phyloP scores from a whole-genome alignment of 2,888 invertebrate genomes.

The Melikaiella ostensackeni region DNA sequence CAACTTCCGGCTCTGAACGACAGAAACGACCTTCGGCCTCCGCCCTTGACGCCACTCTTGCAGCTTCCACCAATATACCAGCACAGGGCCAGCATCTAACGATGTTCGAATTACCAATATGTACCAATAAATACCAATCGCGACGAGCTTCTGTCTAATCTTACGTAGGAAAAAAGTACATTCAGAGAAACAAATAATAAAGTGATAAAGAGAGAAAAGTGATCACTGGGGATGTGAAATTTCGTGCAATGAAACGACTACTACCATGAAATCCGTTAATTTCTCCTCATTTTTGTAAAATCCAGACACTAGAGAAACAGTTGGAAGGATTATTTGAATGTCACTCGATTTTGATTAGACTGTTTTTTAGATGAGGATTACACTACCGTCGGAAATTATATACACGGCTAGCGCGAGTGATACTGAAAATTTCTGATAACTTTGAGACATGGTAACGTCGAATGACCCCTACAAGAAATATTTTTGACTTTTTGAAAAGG shows the following conservation, averaged over 20 bases:
- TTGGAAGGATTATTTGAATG: background rate
- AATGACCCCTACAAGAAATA: too few species aligned
- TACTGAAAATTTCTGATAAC: too few species aligned
- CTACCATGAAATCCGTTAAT: background rate
- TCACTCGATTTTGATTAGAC: too few species aligned
- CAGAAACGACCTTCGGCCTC: conserved; percentile 65
- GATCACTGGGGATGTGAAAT: conserved; percentile 16
- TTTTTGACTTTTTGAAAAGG: too few species aligned
- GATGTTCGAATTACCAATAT: conserved; percentile 52
- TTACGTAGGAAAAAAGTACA: conserved; percentile 18
- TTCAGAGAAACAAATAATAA: background rate
- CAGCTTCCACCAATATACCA: conserved; percentile 73
- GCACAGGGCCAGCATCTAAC: conserved; percentile 76
- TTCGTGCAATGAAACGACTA: background rate
- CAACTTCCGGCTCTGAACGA: conserved; percentile 69
- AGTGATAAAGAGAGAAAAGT: background rate
- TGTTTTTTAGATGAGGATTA: too few species aligned
- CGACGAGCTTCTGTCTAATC: conserved; percentile 66
- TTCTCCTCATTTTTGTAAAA: background rate
- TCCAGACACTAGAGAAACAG: background rate
- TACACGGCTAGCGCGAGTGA: too few species aligned
- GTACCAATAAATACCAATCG: conserved; percentile 58
- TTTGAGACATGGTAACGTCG: too few species aligned
- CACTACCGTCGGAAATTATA: too few species aligned
- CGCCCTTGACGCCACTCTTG: conserved; percentile 70